These are phyloP conservation scores for Variabilichromis moorii DNA, from an alignment of 2,113 vertebrate species.

Conservation along the genomic window DNA sequence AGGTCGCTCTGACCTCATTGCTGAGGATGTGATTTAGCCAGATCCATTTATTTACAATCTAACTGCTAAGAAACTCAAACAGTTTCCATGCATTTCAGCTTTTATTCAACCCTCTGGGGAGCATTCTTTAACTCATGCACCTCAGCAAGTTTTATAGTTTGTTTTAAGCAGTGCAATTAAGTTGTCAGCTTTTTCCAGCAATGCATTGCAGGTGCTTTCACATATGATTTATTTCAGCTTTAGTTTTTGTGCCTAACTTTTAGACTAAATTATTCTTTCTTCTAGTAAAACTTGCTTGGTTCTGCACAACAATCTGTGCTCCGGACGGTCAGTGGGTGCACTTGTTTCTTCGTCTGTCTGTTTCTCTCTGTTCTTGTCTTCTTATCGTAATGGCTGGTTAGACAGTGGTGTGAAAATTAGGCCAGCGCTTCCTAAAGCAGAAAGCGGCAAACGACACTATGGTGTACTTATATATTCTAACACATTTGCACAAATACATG, in stretches of 20 bases:
- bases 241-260: background rate
- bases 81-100: background rate
- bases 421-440: background rate
- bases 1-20: accelerated
- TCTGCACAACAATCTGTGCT: background rate
- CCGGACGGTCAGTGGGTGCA: background rate
- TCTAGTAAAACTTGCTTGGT: background rate
- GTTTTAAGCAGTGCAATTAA: background rate
- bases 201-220: background rate
- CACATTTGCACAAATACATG: background rate
- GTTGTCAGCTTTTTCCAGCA: background rate
- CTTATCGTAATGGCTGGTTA: background rate
- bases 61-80: background rate
- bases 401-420: conserved; percentile 12
- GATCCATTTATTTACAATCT: background rate
- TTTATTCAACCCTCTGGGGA: background rate
- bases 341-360: background rate
- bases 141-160: background rate
- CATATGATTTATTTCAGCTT: background rate
- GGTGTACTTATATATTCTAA: background rate
- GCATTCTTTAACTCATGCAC: background rate
- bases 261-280: background rate
- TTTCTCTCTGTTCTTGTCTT: background rate
- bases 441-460: background rate
- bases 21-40: background rate